A percentile compares a stretch with the other conserved stretches of the same genome.
Evolutionary conservation across 1,140 invertebrate genomes (phyloP).

Genomic region (Drosophila littoralis): DNA sequence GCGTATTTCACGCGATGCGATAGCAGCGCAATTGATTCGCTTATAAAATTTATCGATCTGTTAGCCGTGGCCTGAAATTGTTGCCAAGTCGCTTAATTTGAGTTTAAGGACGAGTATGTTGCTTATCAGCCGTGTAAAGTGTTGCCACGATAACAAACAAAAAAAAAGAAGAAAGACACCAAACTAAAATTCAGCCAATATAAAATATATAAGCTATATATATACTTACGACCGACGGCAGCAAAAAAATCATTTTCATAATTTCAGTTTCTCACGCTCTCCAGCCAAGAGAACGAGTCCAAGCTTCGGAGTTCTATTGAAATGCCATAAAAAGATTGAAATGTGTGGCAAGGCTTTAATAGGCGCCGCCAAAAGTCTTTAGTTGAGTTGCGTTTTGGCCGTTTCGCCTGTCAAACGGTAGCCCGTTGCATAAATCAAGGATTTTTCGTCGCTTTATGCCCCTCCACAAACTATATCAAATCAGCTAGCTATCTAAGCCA

Average conservation of each 20-base stretch:
- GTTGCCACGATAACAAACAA: constrained; percentile 57
- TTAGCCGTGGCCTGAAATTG: constrained; percentile 60
- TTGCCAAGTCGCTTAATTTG: constrained; percentile 39
- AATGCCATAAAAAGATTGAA: constrained; percentile 80
- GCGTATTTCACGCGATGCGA: constrained; percentile 82
- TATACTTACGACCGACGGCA: not conserved
- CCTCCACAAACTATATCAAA: constrained; percentile 54
- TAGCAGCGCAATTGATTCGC: constrained; percentile 78
- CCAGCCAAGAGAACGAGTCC: not conserved
- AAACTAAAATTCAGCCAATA: constrained; percentile 13
- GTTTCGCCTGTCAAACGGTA: constrained; percentile 73
- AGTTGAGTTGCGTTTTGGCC: constrained; percentile 27
- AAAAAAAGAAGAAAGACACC: constrained; percentile 10
- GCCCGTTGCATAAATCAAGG: constrained; percentile 79
- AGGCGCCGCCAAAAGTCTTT: constrained; percentile 66
- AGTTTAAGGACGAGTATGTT: constrained; percentile 23
- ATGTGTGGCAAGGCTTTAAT: constrained; percentile 68
- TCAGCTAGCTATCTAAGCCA: constrained; percentile 68
- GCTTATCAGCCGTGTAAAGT: constrained; percentile 49
- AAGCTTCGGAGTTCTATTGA: constrained; percentile 65
- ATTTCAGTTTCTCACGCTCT: constrained; percentile 58
- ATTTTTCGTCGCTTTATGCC: constrained; percentile 59
- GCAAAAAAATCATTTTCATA: constrained; percentile 73
- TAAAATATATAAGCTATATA: not conserved
- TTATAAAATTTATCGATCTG: constrained; percentile 81